Evolutionary conservation across 2,797 vertebrate genomes (phyloP), one percentile per base, ranked within the genome.

Genomic region (Echeneis naucrates): DNA sequence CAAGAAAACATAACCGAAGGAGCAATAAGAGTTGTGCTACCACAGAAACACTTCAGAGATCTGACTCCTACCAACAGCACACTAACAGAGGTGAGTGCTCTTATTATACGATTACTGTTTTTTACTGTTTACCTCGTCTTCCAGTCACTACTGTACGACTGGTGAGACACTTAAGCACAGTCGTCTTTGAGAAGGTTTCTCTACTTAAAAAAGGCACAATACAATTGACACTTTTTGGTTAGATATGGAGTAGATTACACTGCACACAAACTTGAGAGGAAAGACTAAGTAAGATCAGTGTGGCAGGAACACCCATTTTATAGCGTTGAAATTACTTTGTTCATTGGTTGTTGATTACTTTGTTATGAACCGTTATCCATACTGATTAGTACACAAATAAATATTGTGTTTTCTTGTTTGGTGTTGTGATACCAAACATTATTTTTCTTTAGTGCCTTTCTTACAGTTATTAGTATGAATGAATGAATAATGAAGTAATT

Each of bases 21-120:
- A n/a, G n/a, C n/a, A n/a, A n/a, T n/a, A n/a, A n/a, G n/a, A n/a
- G n/a, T n/a, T 13, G 16, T 42, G 12, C 58, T 45, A 37, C 19
- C n/a, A 68, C 24, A 68, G 24, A 70, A 45, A 68, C 68, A 76
- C n/a, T n/a, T n/a, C 27, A 51, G 2, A 33, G 14, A 37, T 54
- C 54, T 68, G 3, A 67, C 19, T n/a, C 14, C 4, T 0, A 4
- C 32, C 3, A 1, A 45, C 61, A 65, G 56, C 44, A 13, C 8
- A 57, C 27, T 1, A 30, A 65, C 0, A 0, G 30, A 70, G 76
- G 86, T 88, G 59, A 81, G 84, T 0, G 2, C 51, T 75, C 54
- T 44, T 21, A 19, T 53, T 64, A 62, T 51, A 35, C n/a, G 0
- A 60, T 32, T n/a, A 9, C 0, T 23, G 37, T 3, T 24, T 57